Base-by-base conservation (phyloP, 2,888 invertebrate species). In the Drosophila monieri region DNA sequence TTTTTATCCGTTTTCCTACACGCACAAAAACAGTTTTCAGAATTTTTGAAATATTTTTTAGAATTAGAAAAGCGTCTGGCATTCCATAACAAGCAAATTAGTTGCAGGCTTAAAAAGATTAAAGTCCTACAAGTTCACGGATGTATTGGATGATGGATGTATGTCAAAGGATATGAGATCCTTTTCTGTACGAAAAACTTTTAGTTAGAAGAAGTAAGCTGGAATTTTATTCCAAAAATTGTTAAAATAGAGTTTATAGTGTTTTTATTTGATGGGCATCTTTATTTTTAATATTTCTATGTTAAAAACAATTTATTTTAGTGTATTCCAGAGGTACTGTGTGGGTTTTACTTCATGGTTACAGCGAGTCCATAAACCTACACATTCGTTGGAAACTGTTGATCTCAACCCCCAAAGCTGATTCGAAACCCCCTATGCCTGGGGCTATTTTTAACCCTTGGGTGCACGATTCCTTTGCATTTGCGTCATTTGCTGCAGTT, bases 401-500 rank as follows among this genome's bases (percentile, higher is more conserved):
- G 86, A 79, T 80, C 75, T 73, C 59, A 78, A 51, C 73, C 80
- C 62, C 48, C 12, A 4, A 12, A 8, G 55, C 44, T 23, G 18
- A 18, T 25, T 8, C 18, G 1, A 35, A n/a, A 41, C 15, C n/a
- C 23, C 47, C 61, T 48, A 15, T 4, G 2, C 12, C 14, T 15
- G 1, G 1, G 5, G 10, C 12, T 15, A 9, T 25, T 15, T 1
- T 14, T 10, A 27, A 23, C 58, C 41, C 65, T 52, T 62, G 44
- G 53, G 12, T 15, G 18, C 37, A 43, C 48, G 30, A 41, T 35
- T 37, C 12, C 25, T 35, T 32, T 53, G 49, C 57, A 70, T 44
- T 72, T 85, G 77, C 83, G 66, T 74, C 62, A 81, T 58, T 70
- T 21, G 49, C 6, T 78, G 81, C 77, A 77, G 30, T 44, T 48